Evolutionary conservation across 2,888 invertebrate genomes (phyloP).

Genomic region (Pachydiplax longipennis): DNA sequence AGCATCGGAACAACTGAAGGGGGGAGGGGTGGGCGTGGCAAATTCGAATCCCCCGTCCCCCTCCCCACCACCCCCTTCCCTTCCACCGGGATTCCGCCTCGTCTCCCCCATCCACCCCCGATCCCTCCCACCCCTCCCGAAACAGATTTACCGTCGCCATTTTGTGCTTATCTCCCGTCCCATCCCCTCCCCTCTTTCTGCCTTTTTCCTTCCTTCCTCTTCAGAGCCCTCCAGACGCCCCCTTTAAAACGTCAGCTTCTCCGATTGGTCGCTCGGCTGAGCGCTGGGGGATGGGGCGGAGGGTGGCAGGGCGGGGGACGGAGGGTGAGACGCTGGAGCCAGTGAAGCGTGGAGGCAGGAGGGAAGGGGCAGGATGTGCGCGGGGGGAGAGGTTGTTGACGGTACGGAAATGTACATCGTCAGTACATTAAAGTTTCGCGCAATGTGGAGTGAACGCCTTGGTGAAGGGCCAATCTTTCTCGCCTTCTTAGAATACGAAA

Average conservation of each 20-base stretch:
- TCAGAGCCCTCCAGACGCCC: conserved; percentile 6
- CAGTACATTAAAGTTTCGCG: neutral
- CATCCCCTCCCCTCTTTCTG: conserved; percentile 6
- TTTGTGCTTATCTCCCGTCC: conserved; percentile 45
- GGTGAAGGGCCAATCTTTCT: neutral
- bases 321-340: neutral
- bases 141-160: conserved; percentile 47
- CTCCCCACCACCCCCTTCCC: neutral
- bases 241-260: conserved; percentile 30
- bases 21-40: conserved; percentile 31
- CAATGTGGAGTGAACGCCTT: neutral
- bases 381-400: neutral
- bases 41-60: neutral
- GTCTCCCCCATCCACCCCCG: neutral
- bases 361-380: neutral
- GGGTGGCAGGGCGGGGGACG: neutral
- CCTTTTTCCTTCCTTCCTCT: conserved; percentile 37
- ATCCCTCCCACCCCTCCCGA: conserved; percentile 13
- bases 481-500: too few species aligned
- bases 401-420: neutral
- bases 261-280: conserved; percentile 14
- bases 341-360: neutral
- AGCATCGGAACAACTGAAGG: conserved; percentile 36
- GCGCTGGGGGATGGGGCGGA: neutral
- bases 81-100: conserved; percentile 18